A percentile compares a stretch with the other conserved stretches of the same genome.
Conservation (phyloP, 2,888 invertebrate genomes). For the Dynastes tityus region DNA sequence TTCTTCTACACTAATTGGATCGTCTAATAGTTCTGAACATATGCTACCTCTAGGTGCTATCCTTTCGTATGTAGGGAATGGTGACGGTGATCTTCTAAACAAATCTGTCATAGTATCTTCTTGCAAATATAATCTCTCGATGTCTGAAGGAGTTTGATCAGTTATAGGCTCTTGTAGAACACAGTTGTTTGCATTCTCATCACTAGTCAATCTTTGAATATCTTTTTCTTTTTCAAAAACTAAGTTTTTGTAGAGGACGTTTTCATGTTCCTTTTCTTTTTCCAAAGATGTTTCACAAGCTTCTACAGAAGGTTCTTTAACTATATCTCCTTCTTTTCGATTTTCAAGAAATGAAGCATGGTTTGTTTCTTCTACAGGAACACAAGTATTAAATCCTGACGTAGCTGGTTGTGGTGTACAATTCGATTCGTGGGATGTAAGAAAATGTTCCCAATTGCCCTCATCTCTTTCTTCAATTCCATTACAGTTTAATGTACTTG, state of each 20-base stretch:
- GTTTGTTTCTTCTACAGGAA: not conserved
- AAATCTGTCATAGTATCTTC: constrained; percentile 27
- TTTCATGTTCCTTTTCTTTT: not conserved
- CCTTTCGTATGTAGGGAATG: constrained; percentile 62
- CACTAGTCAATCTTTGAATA: not conserved
- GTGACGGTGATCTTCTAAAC: constrained; percentile 62
- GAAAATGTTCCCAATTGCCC: not conserved
- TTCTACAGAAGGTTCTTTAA: not conserved
- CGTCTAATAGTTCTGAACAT: constrained; percentile 69
- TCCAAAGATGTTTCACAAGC: not conserved
- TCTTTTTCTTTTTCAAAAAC: not conserved
- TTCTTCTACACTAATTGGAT: constrained; percentile 69
- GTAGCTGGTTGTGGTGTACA: not conserved
- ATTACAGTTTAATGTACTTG: not conserved
- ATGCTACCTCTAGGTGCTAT: constrained; percentile 64
- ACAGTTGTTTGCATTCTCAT: not conserved
- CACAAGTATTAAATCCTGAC: too few species aligned
- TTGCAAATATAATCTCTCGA: constrained; percentile 43
- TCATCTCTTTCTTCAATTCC: not conserved
- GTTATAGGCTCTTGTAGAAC: not conserved
- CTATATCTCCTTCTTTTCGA: not conserved
- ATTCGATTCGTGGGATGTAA: not conserved
- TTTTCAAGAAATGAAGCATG: not conserved
- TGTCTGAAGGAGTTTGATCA: constrained; percentile 65
- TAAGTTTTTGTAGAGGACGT: not conserved